These are phyloP conservation scores for Pardosa pseudoannulata DNA, from an alignment of 2,888 invertebrate genomes.

Conservation along the genomic window DNA sequence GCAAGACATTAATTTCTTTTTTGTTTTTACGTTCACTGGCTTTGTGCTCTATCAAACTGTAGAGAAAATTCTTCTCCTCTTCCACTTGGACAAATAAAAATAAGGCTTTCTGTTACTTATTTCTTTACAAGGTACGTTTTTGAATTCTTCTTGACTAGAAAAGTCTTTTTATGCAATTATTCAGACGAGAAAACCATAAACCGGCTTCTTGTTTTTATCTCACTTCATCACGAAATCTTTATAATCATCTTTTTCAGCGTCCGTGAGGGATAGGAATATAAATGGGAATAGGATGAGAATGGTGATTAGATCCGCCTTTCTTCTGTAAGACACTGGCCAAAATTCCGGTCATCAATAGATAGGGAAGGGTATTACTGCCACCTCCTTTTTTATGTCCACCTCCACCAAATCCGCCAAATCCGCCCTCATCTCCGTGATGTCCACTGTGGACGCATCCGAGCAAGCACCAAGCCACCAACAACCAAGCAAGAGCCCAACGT, in stretches of 20 bases:
- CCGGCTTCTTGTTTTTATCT: too few relatives aligned
- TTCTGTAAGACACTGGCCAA: conserved; percentile 23
- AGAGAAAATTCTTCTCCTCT: too few relatives aligned
- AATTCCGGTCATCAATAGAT: conserved; percentile 13
- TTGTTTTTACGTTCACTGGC: too few relatives aligned
- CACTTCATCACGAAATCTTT: too few relatives aligned
- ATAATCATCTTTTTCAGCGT: background rate
- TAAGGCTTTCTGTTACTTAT: too few relatives aligned
- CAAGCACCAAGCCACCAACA: conserved; percentile 9
- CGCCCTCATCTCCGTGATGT: background rate
- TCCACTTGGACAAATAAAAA: too few relatives aligned
- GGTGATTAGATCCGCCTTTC: background rate
- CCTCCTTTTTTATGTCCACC: conserved; percentile 13
- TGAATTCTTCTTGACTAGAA: too few relatives aligned
- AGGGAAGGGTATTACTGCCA: background rate
- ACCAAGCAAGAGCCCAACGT: background rate
- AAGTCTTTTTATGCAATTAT: too few relatives aligned
- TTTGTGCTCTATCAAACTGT: too few relatives aligned
- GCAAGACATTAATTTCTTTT: too few relatives aligned
- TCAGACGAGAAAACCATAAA: too few relatives aligned
- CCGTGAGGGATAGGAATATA: conserved; percentile 21
- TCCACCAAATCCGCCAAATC: background rate
- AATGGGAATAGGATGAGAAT: conserved; percentile 16
- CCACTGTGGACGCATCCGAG: background rate
- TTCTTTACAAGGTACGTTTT: too few relatives aligned